A percentile compares a stretch with the other conserved stretches of the same genome.
Evolutionary conservation across 2,113 vertebrate genomes (phyloP).

Genomic region (Emberiza fucata): DNA sequence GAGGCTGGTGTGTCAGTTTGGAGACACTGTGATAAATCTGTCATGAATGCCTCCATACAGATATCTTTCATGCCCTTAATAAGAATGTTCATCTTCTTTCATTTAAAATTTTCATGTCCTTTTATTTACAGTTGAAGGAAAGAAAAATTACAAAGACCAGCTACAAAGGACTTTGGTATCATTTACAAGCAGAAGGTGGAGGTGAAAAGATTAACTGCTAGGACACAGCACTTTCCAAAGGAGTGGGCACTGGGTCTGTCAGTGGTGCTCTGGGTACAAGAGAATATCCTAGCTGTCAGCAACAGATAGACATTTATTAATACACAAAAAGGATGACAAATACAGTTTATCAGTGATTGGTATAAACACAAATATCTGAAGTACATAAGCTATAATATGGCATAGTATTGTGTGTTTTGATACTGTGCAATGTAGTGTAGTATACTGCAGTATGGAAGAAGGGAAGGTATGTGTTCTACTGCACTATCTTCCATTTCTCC

Average conservation of each 20-base stretch:
- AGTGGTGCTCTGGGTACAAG: not conserved
- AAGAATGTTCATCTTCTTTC: not conserved
- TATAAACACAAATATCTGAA: not conserved
- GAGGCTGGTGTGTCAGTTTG: not conserved
- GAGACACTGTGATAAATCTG: not conserved
- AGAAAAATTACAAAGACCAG: not conserved
- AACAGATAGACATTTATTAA: not conserved
- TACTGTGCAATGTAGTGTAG: not conserved
- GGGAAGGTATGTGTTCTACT: not conserved
- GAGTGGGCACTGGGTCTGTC: not conserved
- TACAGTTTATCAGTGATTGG: not conserved
- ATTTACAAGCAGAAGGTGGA: not conserved
- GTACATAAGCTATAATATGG: not conserved
- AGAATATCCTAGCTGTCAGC: not conserved
- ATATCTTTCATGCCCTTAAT: not conserved
- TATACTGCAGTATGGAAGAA: not conserved
- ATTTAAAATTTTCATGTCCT: not conserved
- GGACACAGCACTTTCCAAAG: not conserved
- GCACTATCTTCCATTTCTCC: not conserved
- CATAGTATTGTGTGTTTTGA: fast-evolving
- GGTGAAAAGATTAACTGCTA: not conserved
- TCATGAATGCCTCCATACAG: not conserved
- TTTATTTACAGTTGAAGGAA: not conserved
- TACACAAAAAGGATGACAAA: not conserved
- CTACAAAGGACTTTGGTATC: not conserved